A percentile compares a stretch with the other conserved stretches of the same genome.
These are phyloP conservation scores for Actinernus sp. DNA, from an alignment of 92 coral and sea anemone species.

Conservation along the genomic window DNA sequence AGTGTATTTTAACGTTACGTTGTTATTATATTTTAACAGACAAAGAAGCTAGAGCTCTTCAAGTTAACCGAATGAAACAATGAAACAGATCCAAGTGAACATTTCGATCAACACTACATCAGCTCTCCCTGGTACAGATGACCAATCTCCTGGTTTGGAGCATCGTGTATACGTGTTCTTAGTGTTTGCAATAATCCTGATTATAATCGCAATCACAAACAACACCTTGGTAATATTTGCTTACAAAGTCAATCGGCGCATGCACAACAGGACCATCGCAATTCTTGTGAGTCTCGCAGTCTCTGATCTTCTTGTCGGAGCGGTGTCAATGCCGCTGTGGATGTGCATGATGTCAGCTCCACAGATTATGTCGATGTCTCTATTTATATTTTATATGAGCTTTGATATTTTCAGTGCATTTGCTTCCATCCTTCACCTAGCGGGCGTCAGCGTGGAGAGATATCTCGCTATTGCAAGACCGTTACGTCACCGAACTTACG, in stretches of 20 bases:
- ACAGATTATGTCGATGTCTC: conserved; percentile 6
- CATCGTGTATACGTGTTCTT: conserved; percentile 30
- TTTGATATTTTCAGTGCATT: conserved; percentile 87
- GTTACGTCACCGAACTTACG: conserved; percentile 71
- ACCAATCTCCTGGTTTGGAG: neutral
- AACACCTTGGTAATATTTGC: conserved; percentile 74
- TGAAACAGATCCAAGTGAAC: too few relatives aligned
- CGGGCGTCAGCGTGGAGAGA: conserved; percentile 90
- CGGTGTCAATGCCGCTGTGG: conserved; percentile 75
- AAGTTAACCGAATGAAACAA: too few relatives aligned
- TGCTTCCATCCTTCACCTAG: conserved; percentile 88
- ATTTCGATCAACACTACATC: too few relatives aligned
- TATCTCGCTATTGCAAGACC: conserved; percentile 89
- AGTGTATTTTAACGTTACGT: too few relatives aligned
- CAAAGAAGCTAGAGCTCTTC: too few relatives aligned
- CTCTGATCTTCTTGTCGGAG: conserved; percentile 81
- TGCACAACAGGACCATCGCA: conserved; percentile 69
- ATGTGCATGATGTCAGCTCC: conserved; percentile 55
- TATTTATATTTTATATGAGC: conserved; percentile 59
- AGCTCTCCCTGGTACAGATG: too few relatives aligned
- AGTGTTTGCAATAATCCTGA: conserved; percentile 49
- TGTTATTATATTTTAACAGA: too few relatives aligned
- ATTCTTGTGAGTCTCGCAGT: conserved; percentile 78
- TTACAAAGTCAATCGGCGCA: conserved; percentile 66
- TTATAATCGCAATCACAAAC: conserved; percentile 40